Evolutionary conservation across 2,888 invertebrate genomes (phyloP), one percentile per base, ranked within the genome.

Genomic region (Celastrina argiolus): DNA sequence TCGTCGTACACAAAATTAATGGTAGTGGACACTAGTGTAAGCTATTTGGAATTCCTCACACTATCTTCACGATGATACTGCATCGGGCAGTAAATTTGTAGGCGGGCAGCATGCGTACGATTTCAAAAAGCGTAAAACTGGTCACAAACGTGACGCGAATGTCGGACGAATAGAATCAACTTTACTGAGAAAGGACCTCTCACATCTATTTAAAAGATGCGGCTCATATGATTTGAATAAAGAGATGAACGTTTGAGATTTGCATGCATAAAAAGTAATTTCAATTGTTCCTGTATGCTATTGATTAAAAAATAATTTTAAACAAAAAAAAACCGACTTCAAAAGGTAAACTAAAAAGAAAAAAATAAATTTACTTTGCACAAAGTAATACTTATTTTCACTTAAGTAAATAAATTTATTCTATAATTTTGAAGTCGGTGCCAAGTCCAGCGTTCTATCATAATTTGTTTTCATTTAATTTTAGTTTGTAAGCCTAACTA

Each of bases 61-160:
- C 51, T 51, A 51, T 51, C 51, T 22, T 4, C 51, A 26, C 22
- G 8, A 51, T 51, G 51, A 51, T 51, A 22, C 51, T 51, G 51
- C 51, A 51, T 26, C 22, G 12, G 51, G 26, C 51, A 51, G 26
- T 51, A 14, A 51, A 51, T 51, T 51, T 51, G 22, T 26, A 51
- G 26, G 51, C 51, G 51, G 51, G 22, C 4, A 12, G 51, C 51
- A 26, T 51, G 51, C 51, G 51, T 26, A 51, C 51, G 51, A 58
- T 58, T 58, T 31, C 58, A 58, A 58, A 58, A 58, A 58, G 28
- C 58, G 58, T 31, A 58, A 58, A 58, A 58, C 58, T 28, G 58
- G 58, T 58, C 51, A 51, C 51, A 58, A 58, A 58, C 58, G 58
- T 58, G 58, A 58, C 16, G 58, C 31, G 58, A 51, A 51, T 51